Percentiles rank a stretch among this genome's conserved stretches.
These are phyloP conservation scores for Theristicus caerulescens DNA, from an alignment of 2,113 vertebrate genomes.

Conservation along the genomic window DNA sequence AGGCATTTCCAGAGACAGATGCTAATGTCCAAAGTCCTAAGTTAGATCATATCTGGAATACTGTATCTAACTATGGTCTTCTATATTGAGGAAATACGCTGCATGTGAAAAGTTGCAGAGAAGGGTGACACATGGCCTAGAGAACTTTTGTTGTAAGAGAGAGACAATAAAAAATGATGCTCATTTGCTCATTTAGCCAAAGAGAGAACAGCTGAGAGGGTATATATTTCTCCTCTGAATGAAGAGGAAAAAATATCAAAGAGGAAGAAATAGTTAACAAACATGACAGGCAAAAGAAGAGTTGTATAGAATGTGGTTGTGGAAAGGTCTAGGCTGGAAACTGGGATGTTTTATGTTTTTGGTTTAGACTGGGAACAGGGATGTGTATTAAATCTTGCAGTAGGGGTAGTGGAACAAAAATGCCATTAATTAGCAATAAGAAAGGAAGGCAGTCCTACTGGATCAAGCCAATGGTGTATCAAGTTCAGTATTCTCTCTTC, in stretches of 20 bases:
- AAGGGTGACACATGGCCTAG: neutral
- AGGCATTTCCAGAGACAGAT: neutral
- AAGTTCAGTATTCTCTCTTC: neutral
- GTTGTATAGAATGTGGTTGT: neutral
- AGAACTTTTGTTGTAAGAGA: neutral
- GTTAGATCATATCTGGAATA: neutral
- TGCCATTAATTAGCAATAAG: neutral
- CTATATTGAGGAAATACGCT: neutral
- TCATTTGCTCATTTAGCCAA: neutral
- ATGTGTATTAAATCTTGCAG: neutral
- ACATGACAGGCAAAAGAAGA: neutral
- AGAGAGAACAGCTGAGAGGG: neutral
- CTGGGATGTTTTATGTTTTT: neutral
- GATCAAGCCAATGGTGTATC: neutral
- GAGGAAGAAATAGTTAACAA: neutral
- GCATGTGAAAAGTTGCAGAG: neutral
- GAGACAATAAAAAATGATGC: neutral
- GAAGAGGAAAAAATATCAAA: neutral
- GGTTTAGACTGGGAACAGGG: neutral
- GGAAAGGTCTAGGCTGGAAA: neutral
- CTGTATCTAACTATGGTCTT: neutral
- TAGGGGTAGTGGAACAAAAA: neutral
- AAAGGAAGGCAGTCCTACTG: neutral
- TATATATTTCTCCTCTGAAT: neutral
- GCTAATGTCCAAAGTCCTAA: neutral